A percentile compares a stretch with the other conserved stretches of the same genome.
Evolutionary conservation across 2,888 invertebrate species (phyloP).

Genomic region (Seira sanloemensis): DNA sequence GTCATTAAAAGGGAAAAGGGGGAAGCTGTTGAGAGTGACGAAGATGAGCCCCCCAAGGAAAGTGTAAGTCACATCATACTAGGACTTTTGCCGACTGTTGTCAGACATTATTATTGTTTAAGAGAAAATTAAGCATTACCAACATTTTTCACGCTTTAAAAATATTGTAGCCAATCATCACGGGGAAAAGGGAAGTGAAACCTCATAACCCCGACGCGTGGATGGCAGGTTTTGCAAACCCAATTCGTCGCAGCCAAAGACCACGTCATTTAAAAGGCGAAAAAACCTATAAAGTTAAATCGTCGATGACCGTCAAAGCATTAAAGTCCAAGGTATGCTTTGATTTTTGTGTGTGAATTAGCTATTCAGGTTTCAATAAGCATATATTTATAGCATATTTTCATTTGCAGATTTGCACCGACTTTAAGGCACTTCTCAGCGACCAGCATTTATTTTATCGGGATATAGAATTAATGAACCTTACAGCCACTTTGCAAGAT

Average conservation of each 20-base stretch:
- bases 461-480: constrained; percentile 27
- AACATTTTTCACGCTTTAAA: no score
- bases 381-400: no score
- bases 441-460: constrained; percentile 64
- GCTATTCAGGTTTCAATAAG: background rate
- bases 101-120: background rate
- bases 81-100: background rate
- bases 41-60: constrained; percentile 23
- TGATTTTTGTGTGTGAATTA: constrained; percentile 2
- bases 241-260: constrained; percentile 75
- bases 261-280: constrained; percentile 75
- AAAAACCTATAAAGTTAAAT: constrained; percentile 76
- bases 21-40: constrained; percentile 45
- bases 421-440: constrained; percentile 62
- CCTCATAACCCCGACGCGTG: constrained; percentile 47
- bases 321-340: constrained; percentile 75
- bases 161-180: constrained; percentile 36
- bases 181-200: constrained; percentile 49
- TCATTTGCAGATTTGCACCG: constrained; percentile 34
- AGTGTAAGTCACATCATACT: background rate
- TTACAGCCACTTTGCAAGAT: constrained; percentile 33
- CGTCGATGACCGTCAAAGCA: constrained; percentile 75
- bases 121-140: no score
- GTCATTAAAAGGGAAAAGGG: constrained; percentile 50
- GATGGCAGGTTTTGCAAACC: constrained; percentile 36